Percentiles rank a stretch among this genome's conserved stretches.
Evolutionary conservation across 53 echinoderm and acorn worm genomes (phyloP).

Genomic region (Glandiceps talaboti): DNA sequence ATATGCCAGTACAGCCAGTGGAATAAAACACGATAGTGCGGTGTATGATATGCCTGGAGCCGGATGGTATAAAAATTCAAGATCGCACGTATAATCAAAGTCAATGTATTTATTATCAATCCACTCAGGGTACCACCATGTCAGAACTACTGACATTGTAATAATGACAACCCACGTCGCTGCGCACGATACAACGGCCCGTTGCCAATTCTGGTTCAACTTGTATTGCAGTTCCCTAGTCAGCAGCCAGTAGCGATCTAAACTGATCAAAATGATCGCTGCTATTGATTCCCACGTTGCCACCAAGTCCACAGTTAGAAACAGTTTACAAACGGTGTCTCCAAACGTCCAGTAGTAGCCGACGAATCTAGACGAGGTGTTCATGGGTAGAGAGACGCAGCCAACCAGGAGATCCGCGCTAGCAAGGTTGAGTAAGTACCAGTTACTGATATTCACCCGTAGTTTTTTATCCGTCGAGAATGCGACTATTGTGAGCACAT

Average conservation of each 20-base stretch:
- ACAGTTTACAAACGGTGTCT: constrained; percentile 34
- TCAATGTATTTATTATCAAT: not conserved
- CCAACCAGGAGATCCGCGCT: constrained; percentile 59
- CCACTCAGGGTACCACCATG: not conserved
- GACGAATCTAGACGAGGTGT: constrained; percentile 25
- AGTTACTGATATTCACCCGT: constrained; percentile 38
- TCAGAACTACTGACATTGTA: not conserved
- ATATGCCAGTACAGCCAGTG: not conserved
- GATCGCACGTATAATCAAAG: not conserved
- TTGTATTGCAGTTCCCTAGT: constrained; percentile 59
- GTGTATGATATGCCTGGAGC: not conserved
- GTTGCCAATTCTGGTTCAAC: constrained; percentile 36
- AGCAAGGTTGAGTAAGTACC: constrained; percentile 52
- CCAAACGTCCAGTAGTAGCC: constrained; percentile 15
- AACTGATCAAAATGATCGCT: constrained; percentile 56
- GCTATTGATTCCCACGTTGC: constrained; percentile 42
- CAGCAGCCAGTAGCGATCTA: constrained; percentile 86
- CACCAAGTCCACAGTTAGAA: constrained; percentile 43
- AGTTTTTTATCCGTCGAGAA: constrained; percentile 37
- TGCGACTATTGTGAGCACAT: constrained; percentile 38
- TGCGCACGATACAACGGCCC: constrained; percentile 10
- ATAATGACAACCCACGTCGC: constrained; percentile 26
- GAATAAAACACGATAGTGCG: not conserved
- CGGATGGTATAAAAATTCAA: not conserved
- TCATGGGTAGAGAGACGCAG: constrained; percentile 37